A percentile compares a stretch with the other conserved stretches of the same genome.
These are phyloP conservation scores for Drosophila rhopaloa DNA, from an alignment of 1,140 invertebrate genomes.

Conservation along the genomic window DNA sequence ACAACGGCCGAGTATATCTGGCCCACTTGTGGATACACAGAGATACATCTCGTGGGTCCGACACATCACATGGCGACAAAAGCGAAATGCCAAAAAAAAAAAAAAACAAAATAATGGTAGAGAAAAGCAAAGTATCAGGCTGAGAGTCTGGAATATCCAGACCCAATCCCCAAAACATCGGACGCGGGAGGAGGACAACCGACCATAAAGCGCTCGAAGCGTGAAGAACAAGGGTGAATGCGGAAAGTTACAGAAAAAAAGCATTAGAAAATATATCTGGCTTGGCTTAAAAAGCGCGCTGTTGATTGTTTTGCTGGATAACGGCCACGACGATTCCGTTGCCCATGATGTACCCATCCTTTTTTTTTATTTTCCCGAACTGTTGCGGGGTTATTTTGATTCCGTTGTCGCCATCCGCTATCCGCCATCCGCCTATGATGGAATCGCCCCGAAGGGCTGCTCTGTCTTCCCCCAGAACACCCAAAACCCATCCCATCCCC, in stretches of 20 bases:
- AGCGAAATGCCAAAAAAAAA: constrained; percentile 19
- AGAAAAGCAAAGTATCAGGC: constrained; percentile 42
- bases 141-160: constrained; percentile 41
- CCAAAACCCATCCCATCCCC: neutral
- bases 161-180: constrained; percentile 53
- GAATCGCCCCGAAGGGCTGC: constrained; percentile 55
- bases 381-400: constrained; percentile 58
- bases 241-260: constrained; percentile 82
- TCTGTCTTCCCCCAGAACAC: constrained; percentile 2
- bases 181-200: constrained; percentile 10
- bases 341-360: constrained; percentile 7
- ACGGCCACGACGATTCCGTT: constrained; percentile 58
- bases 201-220: constrained; percentile 78
- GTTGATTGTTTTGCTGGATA: constrained; percentile 83
- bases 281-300: constrained; percentile 81
- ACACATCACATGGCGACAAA: constrained; percentile 66
- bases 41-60: constrained; percentile 49
- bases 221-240: constrained; percentile 82
- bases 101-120: constrained; percentile 19
- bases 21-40: constrained; percentile 43
- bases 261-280: constrained; percentile 82
- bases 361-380: constrained; percentile 14
- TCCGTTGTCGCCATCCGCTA: constrained; percentile 56
- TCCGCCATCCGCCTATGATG: constrained; percentile 54
- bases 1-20: constrained; percentile 61